Percentiles rank a stretch among this genome's conserved stretches.
Conservation (phyloP, 2,797 vertebrate species). For the Cottoperca gobio region DNA sequence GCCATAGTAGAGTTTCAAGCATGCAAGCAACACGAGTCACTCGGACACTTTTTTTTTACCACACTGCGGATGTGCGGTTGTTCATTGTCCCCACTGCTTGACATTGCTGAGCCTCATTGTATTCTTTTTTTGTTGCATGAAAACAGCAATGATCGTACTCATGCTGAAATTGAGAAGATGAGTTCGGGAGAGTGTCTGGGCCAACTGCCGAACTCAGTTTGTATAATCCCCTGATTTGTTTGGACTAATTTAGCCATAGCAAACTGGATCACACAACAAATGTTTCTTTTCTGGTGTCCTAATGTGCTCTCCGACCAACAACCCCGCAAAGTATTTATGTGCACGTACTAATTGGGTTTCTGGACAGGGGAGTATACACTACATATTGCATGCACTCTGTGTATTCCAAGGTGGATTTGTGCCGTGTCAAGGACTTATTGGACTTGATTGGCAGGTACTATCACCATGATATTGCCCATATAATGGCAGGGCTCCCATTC, state of each 20-base stretch:
- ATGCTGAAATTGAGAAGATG: slow-evolving; percentile 70
- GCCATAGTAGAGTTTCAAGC: slow-evolving; percentile 19
- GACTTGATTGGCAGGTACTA: slow-evolving; percentile 93
- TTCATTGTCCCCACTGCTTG: slow-evolving; percentile 14
- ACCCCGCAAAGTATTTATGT: slow-evolving; percentile 58
- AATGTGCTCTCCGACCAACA: slow-evolving; percentile 47
- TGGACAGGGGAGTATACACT: slow-evolving; percentile 40
- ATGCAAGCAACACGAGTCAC: slow-evolving; percentile 1
- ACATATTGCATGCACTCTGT: slow-evolving; percentile 57
- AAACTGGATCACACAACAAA: slow-evolving; percentile 59
- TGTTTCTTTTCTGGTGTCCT: slow-evolving; percentile 61
- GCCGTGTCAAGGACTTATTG: slow-evolving; percentile 84
- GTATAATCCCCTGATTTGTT: slow-evolving; percentile 63
- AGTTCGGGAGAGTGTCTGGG: slow-evolving; percentile 53
- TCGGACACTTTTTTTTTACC: slow-evolving; percentile 9
- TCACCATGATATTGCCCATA: slow-evolving; percentile 89
- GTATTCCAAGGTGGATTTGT: slow-evolving; percentile 77
- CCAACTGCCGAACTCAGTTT: slow-evolving; percentile 46
- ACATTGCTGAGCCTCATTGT: slow-evolving; percentile 52
- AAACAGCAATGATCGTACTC: slow-evolving; percentile 50
- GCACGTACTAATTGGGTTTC: slow-evolving; percentile 60
- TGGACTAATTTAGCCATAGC: slow-evolving; percentile 61
- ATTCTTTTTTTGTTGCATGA: slow-evolving; percentile 59
- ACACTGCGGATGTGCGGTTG: slow-evolving; percentile 12
- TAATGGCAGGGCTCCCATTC: slow-evolving; percentile 85